Evolutionary conservation across 2,888 invertebrate genomes (phyloP), one percentile per base, ranked within the genome.

Genomic region (Andrena marginata): DNA sequence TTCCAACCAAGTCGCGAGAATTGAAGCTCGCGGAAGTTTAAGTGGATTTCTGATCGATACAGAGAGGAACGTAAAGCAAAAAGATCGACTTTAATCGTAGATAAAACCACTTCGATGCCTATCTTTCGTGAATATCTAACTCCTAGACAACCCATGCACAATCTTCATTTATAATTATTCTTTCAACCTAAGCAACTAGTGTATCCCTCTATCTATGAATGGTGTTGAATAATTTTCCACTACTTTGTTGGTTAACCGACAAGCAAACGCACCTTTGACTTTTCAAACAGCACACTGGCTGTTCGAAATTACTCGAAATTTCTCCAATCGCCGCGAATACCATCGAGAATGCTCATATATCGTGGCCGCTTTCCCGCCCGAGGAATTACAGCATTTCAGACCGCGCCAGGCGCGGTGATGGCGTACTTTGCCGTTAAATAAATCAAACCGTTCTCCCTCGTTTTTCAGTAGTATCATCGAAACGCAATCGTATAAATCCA

Each of bases 371-470:
- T 29, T 26, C 23, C 20, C 62, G 20, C 16, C 31, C 31, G 26
- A 65, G 49, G 62, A 75, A 48, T 75, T 68, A 48, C 42, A 10
- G 13, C 35, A 10, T 2, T n/a, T 13, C 26, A 13, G 26, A 13
- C n/a, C 54, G 20, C 59, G n/a, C n/a, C 10, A 23, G 20, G 4
- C 31, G 35, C 23, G 29, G 20, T 49, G 63, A 49, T 56, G 60
- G 26, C 31, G 8, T 26, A 63, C 35, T 51, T 20, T 80, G 42
- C 65, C 78, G 64, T 75, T 59, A 63, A 31, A 77, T 80, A 72
- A 80, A 78, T 77, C 68, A 68, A 16, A 16, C 23, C n/a, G 51
- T 20, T 8, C 8, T 20, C n/a, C 3, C 10, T 20, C 51, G 48
- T 65, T 65, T 67, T 73, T 54, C 42, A 70, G 23, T 16, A 23